Percentiles rank a stretch among this genome's conserved stretches.
These are phyloP conservation scores for Amiota communis DNA, from an alignment of 2,888 invertebrate species.

Conservation along the genomic window DNA sequence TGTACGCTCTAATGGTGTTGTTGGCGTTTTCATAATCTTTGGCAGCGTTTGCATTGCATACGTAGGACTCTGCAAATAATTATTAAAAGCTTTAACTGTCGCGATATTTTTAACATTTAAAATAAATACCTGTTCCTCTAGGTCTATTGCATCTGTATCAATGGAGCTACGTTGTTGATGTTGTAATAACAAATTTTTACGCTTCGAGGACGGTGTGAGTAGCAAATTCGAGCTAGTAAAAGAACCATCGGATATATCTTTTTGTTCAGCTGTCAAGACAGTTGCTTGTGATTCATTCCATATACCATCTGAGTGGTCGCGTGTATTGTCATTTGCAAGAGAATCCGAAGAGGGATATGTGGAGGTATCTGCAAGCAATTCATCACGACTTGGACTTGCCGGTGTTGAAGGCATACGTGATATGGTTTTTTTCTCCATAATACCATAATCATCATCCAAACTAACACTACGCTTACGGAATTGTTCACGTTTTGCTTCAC, in stretches of 20 bases:
- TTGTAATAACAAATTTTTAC: slow-evolving; percentile 85
- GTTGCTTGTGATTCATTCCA: slow-evolving; percentile 94
- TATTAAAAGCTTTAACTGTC: neutral
- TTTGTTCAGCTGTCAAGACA: slow-evolving; percentile 80
- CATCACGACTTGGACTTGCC: slow-evolving; percentile 77
- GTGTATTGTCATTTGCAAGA: slow-evolving; percentile 82
- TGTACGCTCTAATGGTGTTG: slow-evolving; percentile 48
- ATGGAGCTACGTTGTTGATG: slow-evolving; percentile 90
- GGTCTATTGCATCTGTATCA: slow-evolving; percentile 87
- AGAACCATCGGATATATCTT: slow-evolving; percentile 70
- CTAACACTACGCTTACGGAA: slow-evolving; percentile 85
- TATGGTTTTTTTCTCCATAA: slow-evolving; percentile 63
- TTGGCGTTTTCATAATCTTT: slow-evolving; percentile 58
- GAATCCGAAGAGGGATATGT: slow-evolving; percentile 88
- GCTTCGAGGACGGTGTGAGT: slow-evolving; percentile 84
- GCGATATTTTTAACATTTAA: neutral
- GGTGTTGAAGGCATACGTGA: slow-evolving; percentile 78
- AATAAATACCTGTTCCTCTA: slow-evolving; percentile 76
- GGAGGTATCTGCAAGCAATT: slow-evolving; percentile 77
- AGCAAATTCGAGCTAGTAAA: slow-evolving; percentile 75
- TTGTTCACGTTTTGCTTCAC: slow-evolving; percentile 76
- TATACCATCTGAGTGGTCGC: slow-evolving; percentile 89
- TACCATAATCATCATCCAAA: slow-evolving; percentile 76
- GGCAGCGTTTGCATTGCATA: slow-evolving; percentile 61
- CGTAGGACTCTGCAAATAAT: slow-evolving; percentile 61